Conservation (phyloP, 2,113 vertebrate species). For the Rhipidura dahli region DNA sequence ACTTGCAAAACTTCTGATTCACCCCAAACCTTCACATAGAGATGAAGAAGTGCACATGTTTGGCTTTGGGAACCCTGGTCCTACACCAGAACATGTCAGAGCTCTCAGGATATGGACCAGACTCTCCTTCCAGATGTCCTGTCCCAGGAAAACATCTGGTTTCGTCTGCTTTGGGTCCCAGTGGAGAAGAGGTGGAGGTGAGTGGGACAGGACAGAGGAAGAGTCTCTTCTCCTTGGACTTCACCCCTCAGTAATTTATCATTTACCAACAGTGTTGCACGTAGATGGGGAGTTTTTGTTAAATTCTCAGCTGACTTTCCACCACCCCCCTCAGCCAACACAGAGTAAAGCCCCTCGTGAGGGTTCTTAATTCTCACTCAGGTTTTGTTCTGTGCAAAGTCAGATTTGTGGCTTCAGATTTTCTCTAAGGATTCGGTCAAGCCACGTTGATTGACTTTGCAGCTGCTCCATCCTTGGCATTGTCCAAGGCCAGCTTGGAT, state of each 20-base stretch:
- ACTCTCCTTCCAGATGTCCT: background rate
- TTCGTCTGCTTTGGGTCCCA: background rate
- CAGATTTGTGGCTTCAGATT: fast-evolving
- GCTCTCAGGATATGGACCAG: background rate
- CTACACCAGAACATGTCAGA: background rate
- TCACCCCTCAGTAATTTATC: background rate
- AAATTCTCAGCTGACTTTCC: background rate
- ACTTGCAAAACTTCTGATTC: background rate
- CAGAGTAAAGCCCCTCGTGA: background rate
- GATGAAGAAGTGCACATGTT: background rate
- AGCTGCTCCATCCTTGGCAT: background rate
- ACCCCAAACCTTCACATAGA: background rate
- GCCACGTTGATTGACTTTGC: background rate
- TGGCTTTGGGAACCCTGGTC: background rate
- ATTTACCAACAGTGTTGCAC: fast-evolving
- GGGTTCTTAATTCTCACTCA: background rate
- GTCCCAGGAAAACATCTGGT: background rate
- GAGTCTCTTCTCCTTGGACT: background rate
- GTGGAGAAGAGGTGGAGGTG: background rate
- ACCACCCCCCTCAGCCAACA: background rate
- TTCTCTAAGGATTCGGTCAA: background rate
- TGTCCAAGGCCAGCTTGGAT: background rate
- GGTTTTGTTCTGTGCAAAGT: background rate
- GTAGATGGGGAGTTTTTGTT: background rate
- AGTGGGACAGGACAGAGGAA: background rate